These are phyloP conservation scores for Lucilia cuprina DNA, from an alignment of 1,140 invertebrate genomes.

Conservation along the genomic window DNA sequence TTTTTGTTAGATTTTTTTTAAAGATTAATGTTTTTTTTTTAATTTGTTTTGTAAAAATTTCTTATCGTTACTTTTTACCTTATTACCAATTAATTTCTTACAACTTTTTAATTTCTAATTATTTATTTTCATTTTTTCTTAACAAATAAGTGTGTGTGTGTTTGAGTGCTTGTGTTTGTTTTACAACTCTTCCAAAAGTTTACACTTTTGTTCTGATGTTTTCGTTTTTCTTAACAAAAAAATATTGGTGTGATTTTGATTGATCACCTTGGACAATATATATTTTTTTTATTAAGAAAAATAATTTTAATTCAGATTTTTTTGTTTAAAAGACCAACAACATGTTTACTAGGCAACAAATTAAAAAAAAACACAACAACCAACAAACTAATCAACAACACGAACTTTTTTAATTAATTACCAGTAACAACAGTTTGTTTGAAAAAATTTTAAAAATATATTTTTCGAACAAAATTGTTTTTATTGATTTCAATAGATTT, in stretches of 20 bases:
- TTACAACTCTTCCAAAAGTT: background rate
- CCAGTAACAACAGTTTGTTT: too few relatives aligned
- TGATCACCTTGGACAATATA: slow-evolving; percentile 21
- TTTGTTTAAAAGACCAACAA: background rate
- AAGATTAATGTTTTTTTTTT: background rate
- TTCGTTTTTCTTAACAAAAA: background rate
- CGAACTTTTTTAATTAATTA: too few relatives aligned
- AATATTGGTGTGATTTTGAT: slow-evolving; percentile 13
- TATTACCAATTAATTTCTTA: background rate
- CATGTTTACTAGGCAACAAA: too few relatives aligned
- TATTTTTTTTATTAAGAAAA: background rate
- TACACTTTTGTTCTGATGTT: background rate
- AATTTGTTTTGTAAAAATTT: background rate
- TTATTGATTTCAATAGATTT: too few relatives aligned
- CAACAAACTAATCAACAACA: too few relatives aligned
- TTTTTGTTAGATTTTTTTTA: background rate
- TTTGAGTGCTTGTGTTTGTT: background rate
- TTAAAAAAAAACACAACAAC: too few relatives aligned
- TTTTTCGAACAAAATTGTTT: too few relatives aligned
- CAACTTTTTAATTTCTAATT: background rate
- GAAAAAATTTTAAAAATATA: background rate
- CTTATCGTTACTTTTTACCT: background rate
- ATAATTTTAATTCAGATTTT: background rate
- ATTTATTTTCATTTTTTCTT: background rate
- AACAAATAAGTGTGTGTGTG: too few relatives aligned